These are phyloP conservation scores for Drosophila ustulata DNA, from an alignment of 2,888 invertebrate species.

Conservation along the genomic window DNA sequence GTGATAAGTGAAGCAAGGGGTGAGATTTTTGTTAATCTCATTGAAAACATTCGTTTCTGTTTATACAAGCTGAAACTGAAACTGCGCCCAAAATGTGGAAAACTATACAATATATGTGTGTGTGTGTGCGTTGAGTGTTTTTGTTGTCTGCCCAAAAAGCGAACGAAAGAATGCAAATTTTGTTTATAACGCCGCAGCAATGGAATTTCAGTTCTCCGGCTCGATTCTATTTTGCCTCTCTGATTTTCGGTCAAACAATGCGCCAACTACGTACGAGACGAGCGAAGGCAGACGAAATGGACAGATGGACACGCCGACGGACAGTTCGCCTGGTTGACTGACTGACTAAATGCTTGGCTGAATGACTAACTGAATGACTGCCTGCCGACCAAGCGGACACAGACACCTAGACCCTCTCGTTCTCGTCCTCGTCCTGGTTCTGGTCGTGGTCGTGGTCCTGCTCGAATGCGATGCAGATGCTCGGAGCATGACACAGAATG, in stretches of 20 bases:
- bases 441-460: neutral
- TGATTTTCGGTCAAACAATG: constrained; percentile 62
- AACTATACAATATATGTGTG: too few relatives aligned
- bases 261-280: constrained; percentile 33
- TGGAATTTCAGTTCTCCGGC: constrained; percentile 60
- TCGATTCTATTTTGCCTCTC: constrained; percentile 57
- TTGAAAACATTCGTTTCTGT: neutral
- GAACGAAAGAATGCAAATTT: constrained; percentile 72
- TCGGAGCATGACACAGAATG: constrained; percentile 59
- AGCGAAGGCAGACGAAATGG: constrained; percentile 20
- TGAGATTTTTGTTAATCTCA: too few relatives aligned
- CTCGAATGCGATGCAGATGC: constrained; percentile 23
- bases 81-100: constrained; percentile 32
- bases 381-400: constrained; percentile 40
- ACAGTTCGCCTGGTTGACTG: constrained; percentile 57
- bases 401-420: constrained; percentile 23
- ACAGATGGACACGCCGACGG: constrained; percentile 18
- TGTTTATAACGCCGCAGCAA: constrained; percentile 76
- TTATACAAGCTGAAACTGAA: constrained; percentile 14
- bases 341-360: constrained; percentile 63
- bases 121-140: too few relatives aligned
- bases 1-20: too few relatives aligned
- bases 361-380: constrained; percentile 65
- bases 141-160: constrained; percentile 25
- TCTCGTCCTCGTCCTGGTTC: neutral